Base-by-base conservation (phyloP, 2,888 invertebrate genomes). In the Sipha maydis region DNA sequence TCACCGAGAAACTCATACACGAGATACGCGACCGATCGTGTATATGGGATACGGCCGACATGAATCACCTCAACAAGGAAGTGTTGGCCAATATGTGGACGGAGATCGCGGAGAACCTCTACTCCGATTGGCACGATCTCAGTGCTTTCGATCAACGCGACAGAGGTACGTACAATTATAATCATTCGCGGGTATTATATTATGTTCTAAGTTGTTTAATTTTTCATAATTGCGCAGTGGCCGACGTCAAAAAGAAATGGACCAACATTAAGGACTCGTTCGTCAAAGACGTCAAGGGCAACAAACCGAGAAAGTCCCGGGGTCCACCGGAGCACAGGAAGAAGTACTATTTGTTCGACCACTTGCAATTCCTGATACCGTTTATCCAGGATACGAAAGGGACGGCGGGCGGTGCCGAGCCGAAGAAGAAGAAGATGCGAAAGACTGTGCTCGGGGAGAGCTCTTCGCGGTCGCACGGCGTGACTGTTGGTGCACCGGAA, bases 251-350 rank as follows among this genome's bases (percentile, higher is more conserved):
- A 11, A 88, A 88, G 67, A 88, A 88, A 19, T 88, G 88, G 88
- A 88, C 88, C 1, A 88, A 88, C 82, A 88, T 88, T 31, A 88
- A 88, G 48, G 88, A 88, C 73, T 88, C 88, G 67, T 88, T 88
- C 80, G 88, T 88, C 14, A 88, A 88, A 9, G 88, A 88, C 41
- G 82, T 88, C n/a, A 88, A 88, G 75, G 88, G 88, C 25, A 88
- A 82, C 0, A 88, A 82, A 41, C 77, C 77, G 8, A 82, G 82
- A 75, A 82, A 88, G 25, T 82, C 80, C 25, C 28, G 21, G n/a
- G 48, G 75, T 8, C 48, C 75, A n/a, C 80, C 80, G 67, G 88
- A 88, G 61, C 80, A 80, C 82, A 25, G 80, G 41, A 80, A 75
- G 25, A 88, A 88, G 25, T 88, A 88, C 80, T 88, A 88, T 82